phyloP scores from a whole-genome alignment of 2,888 invertebrate species.

The Clivina fossor region DNA sequence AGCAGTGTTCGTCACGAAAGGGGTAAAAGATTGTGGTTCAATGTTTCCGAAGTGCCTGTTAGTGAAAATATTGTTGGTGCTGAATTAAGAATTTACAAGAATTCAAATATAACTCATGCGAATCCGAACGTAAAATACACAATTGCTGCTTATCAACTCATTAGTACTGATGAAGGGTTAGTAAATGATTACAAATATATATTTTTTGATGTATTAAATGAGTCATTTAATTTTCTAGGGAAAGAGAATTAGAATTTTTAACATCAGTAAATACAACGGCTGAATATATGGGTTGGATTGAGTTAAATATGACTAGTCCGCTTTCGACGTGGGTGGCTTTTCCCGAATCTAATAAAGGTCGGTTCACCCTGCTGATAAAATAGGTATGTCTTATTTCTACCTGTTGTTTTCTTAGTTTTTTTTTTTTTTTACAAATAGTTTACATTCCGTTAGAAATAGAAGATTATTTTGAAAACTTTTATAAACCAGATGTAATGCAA shows the following conservation, averaged over 20 bases:
- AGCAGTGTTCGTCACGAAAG: slow-evolving; percentile 79
- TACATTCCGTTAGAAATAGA: too few species aligned
- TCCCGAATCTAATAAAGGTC: slow-evolving; percentile 82
- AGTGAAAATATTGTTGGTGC: slow-evolving; percentile 83
- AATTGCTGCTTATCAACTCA: slow-evolving; percentile 67
- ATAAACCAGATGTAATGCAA: too few species aligned
- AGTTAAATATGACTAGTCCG: slow-evolving; percentile 79
- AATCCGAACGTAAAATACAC: slow-evolving; percentile 61
- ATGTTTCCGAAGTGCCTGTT: slow-evolving; percentile 81
- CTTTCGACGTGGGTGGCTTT: slow-evolving; percentile 77
- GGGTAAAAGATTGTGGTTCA: slow-evolving; percentile 89
- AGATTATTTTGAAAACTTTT: too few species aligned
- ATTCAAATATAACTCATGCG: slow-evolving; percentile 56
- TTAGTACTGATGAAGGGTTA: slow-evolving; percentile 67
- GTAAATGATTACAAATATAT: slow-evolving; percentile 48
- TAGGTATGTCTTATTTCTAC: too few species aligned
- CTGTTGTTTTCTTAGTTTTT: too few species aligned
- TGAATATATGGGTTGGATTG: slow-evolving; percentile 81
- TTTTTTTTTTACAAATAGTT: too few species aligned
- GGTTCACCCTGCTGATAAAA: slow-evolving; percentile 70
- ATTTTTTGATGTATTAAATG: not conserved
- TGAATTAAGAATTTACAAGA: slow-evolving; percentile 81
- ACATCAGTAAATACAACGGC: slow-evolving; percentile 77
- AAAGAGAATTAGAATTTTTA: slow-evolving; percentile 72
- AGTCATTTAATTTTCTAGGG: slow-evolving; percentile 53